Evolutionary conservation across 2,797 vertebrate genomes (phyloP).

Genomic region (Babyrousa celebensis): DNA sequence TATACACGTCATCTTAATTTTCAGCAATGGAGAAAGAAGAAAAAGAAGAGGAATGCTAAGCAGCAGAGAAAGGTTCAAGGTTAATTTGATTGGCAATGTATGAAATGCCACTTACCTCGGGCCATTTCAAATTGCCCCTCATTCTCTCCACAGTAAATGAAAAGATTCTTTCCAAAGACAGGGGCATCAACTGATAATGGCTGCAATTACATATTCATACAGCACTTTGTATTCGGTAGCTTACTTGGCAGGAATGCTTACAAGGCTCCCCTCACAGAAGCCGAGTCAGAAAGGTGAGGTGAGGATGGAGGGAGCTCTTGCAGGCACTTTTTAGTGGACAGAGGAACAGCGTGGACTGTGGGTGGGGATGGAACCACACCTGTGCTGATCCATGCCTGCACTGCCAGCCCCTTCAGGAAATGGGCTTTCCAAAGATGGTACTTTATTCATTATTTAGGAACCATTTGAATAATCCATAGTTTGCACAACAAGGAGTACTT

Average conservation of each 20-base stretch:
- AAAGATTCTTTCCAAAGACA: constrained; percentile 82
- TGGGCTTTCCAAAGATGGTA: neutral
- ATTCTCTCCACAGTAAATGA: constrained; percentile 78
- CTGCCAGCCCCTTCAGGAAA: neutral
- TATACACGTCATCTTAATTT: constrained; percentile 73
- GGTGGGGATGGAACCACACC: neutral
- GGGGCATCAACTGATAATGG: constrained; percentile 74
- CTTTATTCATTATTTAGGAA: neutral
- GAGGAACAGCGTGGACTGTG: neutral
- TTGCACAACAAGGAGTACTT: neutral
- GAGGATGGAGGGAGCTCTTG: neutral
- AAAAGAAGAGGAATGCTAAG: constrained; percentile 78
- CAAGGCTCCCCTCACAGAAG: constrained; percentile 60
- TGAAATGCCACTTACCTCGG: constrained; percentile 82
- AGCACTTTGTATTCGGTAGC: constrained; percentile 74
- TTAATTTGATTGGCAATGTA: constrained; percentile 84
- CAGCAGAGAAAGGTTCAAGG: constrained; percentile 78
- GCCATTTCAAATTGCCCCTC: constrained; percentile 83
- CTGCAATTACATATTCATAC: constrained; percentile 82
- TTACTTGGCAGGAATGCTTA: constrained; percentile 67
- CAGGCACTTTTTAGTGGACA: neutral
- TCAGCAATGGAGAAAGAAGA: constrained; percentile 70
- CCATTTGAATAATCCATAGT: neutral
- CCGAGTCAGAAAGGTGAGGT: neutral
- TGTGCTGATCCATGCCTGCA: fast-evolving